Conservation (phyloP, 2,113 vertebrate genomes). For the Mohoua ochrocephala region DNA sequence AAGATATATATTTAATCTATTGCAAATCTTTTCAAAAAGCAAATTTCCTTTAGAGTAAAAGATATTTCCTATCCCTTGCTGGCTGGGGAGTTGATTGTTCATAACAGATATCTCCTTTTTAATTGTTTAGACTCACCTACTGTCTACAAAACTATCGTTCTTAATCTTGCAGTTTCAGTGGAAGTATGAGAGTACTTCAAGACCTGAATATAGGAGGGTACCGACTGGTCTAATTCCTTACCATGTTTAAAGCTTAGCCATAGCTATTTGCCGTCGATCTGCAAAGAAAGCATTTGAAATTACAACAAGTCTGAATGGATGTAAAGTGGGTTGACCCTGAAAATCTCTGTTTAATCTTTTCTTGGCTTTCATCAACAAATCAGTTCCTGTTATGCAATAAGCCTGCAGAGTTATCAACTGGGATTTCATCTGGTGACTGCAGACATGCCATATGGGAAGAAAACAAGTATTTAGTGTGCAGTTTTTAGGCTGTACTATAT, state of each 20-base stretch:
- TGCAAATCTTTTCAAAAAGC: neutral
- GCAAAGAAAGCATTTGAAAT: constrained; percentile 44
- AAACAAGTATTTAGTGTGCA: neutral
- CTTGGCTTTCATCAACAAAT: constrained; percentile 45
- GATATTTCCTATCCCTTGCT: neutral
- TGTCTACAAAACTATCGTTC: neutral
- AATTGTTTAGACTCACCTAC: neutral
- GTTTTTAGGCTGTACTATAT: neutral
- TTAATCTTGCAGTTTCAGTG: neutral
- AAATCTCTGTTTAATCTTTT: constrained; percentile 63
- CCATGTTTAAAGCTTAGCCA: constrained; percentile 20
- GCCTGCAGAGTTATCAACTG: neutral
- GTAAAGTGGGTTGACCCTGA: constrained; percentile 25
- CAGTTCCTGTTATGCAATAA: constrained; percentile 49
- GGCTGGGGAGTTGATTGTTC: neutral
- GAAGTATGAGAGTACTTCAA: neutral
- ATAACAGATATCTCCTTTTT: neutral
- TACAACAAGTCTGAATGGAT: constrained; percentile 26
- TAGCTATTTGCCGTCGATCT: neutral
- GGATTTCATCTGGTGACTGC: constrained; percentile 22
- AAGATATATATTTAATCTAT: neutral
- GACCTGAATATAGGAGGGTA: neutral
- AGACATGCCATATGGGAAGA: constrained; percentile 13
- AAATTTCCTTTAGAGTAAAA: neutral
- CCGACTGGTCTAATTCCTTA: constrained; percentile 2